Evolutionary conservation across 23 tunicate genomes (phyloP).

Genomic region (Trididemnum clinides): DNA sequence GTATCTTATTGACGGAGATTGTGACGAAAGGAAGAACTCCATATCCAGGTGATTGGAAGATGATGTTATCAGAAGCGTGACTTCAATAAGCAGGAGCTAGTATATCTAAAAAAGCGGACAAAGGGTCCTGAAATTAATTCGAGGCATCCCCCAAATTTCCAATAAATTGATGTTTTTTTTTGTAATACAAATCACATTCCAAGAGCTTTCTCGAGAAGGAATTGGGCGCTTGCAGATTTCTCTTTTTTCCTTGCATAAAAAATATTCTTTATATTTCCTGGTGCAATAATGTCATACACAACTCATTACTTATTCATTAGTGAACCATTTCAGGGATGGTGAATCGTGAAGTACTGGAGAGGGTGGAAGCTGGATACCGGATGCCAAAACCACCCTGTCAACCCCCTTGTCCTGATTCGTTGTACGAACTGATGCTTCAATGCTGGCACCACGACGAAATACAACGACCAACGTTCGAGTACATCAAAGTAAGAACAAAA

Average conservation of each 20-base stretch:
- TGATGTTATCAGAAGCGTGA: too few species aligned
- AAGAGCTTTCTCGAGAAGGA: too few species aligned
- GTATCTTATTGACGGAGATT: constrained; percentile 66
- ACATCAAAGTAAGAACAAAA: constrained; percentile 67
- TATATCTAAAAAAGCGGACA: too few species aligned
- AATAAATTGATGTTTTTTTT: too few species aligned
- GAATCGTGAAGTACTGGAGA: constrained; percentile 67
- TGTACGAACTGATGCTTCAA: constrained; percentile 79
- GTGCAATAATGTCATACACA: too few species aligned
- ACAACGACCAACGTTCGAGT: constrained; percentile 92
- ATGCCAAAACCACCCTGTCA: constrained; percentile 72
- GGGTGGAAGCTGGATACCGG: constrained; percentile 64
- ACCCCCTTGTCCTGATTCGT: constrained; percentile 77
- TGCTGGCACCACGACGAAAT: constrained; percentile 80
- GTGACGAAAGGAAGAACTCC: constrained; percentile 83
- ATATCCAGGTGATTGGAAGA: constrained; percentile 69
- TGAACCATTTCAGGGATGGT: constrained; percentile 56
- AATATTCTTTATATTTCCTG: too few species aligned
- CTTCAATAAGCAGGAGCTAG: too few species aligned
- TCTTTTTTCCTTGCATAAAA: too few species aligned
- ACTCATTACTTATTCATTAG: not conserved
- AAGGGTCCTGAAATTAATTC: too few species aligned
- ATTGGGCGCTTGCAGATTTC: too few species aligned
- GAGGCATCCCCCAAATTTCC: too few species aligned
- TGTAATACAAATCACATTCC: too few species aligned